Percentiles rank a stretch among this genome's conserved stretches.
Evolutionary conservation across 2,113 vertebrate species (phyloP).

Genomic region (Deroptyus accipitrinus): DNA sequence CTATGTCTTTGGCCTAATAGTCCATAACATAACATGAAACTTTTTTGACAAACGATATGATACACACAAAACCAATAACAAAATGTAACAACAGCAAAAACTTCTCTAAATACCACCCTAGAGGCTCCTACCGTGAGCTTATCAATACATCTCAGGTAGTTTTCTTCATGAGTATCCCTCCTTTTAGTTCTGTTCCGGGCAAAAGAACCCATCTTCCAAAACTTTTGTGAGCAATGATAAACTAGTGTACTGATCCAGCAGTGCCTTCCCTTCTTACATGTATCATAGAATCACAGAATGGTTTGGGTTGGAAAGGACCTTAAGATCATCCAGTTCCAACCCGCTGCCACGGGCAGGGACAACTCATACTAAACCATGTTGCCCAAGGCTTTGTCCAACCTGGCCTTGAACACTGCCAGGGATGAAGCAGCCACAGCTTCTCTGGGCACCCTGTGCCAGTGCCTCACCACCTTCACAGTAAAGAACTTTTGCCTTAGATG

Average conservation of each 20-base stretch:
- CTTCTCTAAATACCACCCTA: neutral
- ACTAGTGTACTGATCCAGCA: neutral
- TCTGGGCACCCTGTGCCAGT: too few species aligned
- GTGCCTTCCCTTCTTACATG: neutral
- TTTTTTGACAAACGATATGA: neutral
- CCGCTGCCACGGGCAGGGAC: too few species aligned
- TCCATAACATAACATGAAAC: neutral
- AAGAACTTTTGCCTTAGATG: too few species aligned
- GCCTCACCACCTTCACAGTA: too few species aligned
- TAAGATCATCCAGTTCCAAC: neutral
- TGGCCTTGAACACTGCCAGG: too few species aligned
- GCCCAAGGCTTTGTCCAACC: too few species aligned
- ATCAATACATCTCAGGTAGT: neutral
- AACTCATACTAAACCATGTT: too few species aligned
- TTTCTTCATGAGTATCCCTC: slow-evolving; percentile 19
- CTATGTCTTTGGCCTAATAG: neutral
- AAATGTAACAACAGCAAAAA: neutral
- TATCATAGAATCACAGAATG: neutral
- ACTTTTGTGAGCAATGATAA: neutral
- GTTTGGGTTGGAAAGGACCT: neutral
- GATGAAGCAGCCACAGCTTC: fast-evolving
- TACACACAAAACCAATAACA: neutral
- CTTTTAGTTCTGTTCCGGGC: neutral
- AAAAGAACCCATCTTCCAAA: neutral
- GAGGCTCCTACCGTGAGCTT: neutral